Percentiles rank a stretch among this genome's conserved stretches.
Evolutionary conservation across 2,888 invertebrate species (phyloP).

Genomic region (Drosophila heteroneura): DNA sequence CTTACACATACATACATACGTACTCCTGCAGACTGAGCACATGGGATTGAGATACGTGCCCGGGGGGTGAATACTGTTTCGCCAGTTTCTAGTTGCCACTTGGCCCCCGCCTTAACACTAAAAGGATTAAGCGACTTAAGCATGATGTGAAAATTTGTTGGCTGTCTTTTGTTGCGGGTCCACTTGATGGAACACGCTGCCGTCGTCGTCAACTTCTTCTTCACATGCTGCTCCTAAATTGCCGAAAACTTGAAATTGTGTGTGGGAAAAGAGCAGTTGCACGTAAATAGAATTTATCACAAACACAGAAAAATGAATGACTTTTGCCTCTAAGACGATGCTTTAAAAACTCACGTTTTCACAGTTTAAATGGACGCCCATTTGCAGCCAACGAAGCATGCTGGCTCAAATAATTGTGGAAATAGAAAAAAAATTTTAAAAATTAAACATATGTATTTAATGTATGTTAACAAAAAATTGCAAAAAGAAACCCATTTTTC

Average conservation of each 20-base stretch:
- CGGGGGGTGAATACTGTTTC: slow-evolving; percentile 46
- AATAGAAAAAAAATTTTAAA: neutral
- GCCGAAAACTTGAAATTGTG: slow-evolving; percentile 45
- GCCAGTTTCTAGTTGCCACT: slow-evolving; percentile 57
- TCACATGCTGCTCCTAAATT: slow-evolving; percentile 51
- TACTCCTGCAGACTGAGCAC: slow-evolving; percentile 1
- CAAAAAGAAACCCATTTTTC: neutral
- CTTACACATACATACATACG: slow-evolving; percentile 18
- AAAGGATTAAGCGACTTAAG: slow-evolving; percentile 79
- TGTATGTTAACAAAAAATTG: neutral
- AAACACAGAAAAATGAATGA: slow-evolving; percentile 30
- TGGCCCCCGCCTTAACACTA: slow-evolving; percentile 71
- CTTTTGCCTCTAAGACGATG: slow-evolving; percentile 33
- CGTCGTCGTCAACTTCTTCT: slow-evolving; percentile 3
- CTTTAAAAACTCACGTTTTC: slow-evolving; percentile 44
- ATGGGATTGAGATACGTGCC: slow-evolving; percentile 3
- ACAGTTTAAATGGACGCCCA: slow-evolving; percentile 49
- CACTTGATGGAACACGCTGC: slow-evolving; percentile 46
- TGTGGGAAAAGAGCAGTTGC: slow-evolving; percentile 36
- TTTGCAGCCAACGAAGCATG: slow-evolving; percentile 49
- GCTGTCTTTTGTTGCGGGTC: slow-evolving; percentile 52
- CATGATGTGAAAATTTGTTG: slow-evolving; percentile 77
- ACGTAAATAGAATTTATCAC: slow-evolving; percentile 74
- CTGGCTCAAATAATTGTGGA: slow-evolving; percentile 3
- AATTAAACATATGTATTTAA: neutral